Evolutionary conservation across 1,140 invertebrate species (phyloP), one percentile per base, ranked within the genome.

Genomic region (Drosophila elegans): DNA sequence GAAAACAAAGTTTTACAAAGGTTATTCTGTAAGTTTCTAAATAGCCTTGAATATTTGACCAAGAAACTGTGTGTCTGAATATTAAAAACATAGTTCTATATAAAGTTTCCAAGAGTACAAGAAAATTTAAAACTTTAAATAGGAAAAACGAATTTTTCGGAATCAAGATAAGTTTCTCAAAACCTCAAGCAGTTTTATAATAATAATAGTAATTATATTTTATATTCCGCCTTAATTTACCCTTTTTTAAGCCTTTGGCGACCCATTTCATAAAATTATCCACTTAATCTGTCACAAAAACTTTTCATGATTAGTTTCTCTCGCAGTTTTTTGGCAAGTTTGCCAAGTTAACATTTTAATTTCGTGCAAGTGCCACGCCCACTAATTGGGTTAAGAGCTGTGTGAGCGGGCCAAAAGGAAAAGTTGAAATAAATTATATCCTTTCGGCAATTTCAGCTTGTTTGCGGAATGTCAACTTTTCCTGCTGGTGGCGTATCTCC

Each of bases 271-370:
- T 39, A 41, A 68, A 77, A 77, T 61, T 78, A 64, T 78, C 67
- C 36, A 66, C 71, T 63, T 62, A 42, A 73, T 63, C 68, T 78
- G 74, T 72, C 69, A 63, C 51, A 60, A 54, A 69, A 63, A 78
- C 10, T 57, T 51, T 52, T 27, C 9, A 10, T 25, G 57, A 54
- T 42, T 61, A 61, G 64, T 74, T 53, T 34, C 42, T 21, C 27
- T 21, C 27, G 27, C 12, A 38, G 3, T 66, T 46, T 44, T 55
- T 44, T 10, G 52, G 56, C 41, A 46, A 78, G 34, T 68, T 78
- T 36, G 62, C 49, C 46, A 69, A 82, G 79, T 69, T 71, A 84
- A 84, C 71, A 84, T 69, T 79, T 82, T 69, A 79, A 78, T 74
- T 69, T 74, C 27, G 36, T 32, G 45, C 27, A 74, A 64, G 59